These are phyloP conservation scores for Dendronephthya gigantea DNA, from an alignment of 64 coral and sea anemone species.

Conservation along the genomic window DNA sequence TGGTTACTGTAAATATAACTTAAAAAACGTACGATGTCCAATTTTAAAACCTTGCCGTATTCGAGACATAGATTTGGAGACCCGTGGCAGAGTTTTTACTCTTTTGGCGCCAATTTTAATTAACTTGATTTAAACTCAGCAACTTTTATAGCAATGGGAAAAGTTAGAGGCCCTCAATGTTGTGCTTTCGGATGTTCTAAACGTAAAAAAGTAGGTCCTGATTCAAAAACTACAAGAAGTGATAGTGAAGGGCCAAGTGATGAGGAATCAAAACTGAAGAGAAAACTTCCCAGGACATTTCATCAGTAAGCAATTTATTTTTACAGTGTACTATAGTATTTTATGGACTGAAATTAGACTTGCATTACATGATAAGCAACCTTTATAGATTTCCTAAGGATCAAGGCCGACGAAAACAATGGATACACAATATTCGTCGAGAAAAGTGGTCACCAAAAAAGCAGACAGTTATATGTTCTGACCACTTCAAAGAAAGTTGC, in stretches of 20 bases:
- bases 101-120: not conserved
- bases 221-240: not conserved
- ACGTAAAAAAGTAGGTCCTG: not conserved
- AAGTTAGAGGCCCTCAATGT: not conserved
- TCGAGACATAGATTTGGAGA: not conserved
- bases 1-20: not conserved
- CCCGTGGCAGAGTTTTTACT: not conserved
- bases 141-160: not conserved
- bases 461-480: not conserved
- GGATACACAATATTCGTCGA: not conserved
- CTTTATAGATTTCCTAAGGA: too few species aligned
- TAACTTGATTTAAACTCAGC: not conserved
- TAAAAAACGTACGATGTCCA: too few species aligned
- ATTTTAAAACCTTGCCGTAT: too few species aligned
- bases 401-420: too few species aligned
- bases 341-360: too few species aligned
- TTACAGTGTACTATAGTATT: too few species aligned
- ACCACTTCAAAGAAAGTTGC: not conserved
- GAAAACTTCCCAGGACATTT: not conserved
- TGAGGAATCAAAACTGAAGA: not conserved
- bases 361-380: too few species aligned
- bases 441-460: conserved; percentile 1
- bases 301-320: not conserved
- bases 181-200: conserved; percentile 1
- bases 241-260: not conserved